Evolutionary conservation across 2,888 invertebrate species (phyloP), one percentile per base, ranked within the genome.

Genomic region (Trichopoda pennipes): DNA sequence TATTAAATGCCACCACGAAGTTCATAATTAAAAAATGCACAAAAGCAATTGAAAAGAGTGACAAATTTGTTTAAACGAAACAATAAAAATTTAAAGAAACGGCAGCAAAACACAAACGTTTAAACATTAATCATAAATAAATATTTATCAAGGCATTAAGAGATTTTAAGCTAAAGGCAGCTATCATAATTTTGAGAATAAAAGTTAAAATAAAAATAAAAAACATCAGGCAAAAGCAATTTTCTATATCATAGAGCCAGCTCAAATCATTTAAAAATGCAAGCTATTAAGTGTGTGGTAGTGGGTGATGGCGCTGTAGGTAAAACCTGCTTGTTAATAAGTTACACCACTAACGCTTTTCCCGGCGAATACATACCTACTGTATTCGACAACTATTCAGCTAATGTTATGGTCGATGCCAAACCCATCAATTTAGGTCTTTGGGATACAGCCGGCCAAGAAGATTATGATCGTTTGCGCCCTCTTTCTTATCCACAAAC

Each of bases 221-320:
- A 56, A 44, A 72, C 28, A 28, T 28, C 28, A 28, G 8, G 28
- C 7, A 28, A 28, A 28, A 28, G 6, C 28, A 28, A n/a, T 28
- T 56, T 58, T 58, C 19, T 49, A 17, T 47, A 6, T 1, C 28
- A 12, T 10, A 60, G 47, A 9, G 9, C 60, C 60, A 66, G 53
- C 21, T 53, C 12, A 42, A 53, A 21, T 1, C 28, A 32, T 7
- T 19, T 8, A 35, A 80, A 44, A 85, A 90, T 90, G 90, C 90
- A 90, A 85, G 90, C 90, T 53, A 90, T 90, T 85, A 90, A 90
- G 83, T 90, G 90, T 85, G 90, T 90, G 81, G 90, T 90, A 81
- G 90, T 90, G 85, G 90, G 90, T 85, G 90, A 90, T 84, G 90
- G 90, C 86, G 90, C 90, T 83, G 90, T 90, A 63, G 90, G 90